Evolutionary conservation across 2,888 invertebrate species (phyloP).

Genomic region (Caenorhabditis zanzibari): DNA sequence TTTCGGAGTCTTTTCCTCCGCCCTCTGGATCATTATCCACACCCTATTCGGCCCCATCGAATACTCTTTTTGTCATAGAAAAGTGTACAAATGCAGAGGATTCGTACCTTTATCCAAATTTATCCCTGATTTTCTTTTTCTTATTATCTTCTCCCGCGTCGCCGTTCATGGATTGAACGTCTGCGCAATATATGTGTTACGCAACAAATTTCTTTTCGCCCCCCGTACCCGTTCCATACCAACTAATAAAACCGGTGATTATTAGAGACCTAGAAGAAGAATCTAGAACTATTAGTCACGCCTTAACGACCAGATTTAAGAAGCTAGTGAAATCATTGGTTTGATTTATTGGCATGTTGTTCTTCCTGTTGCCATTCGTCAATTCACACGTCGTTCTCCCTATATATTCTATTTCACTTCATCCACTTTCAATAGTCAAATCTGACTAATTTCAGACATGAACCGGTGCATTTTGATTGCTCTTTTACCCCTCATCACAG

Average conservation of each 20-base stretch:
- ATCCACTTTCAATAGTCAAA: conserved; percentile 4
- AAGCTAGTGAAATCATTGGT: conserved; percentile 26
- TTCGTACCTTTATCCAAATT: conserved; percentile 32
- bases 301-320: conserved; percentile 42
- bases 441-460: conserved; percentile 39
- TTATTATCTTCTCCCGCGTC: conserved; percentile 6
- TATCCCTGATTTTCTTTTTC: conserved; percentile 29
- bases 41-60: conserved; percentile 17
- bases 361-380: conserved; percentile 8
- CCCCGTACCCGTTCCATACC: conserved; percentile 43
- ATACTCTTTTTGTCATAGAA: conserved; percentile 52
- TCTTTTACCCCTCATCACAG: conserved; percentile 40
- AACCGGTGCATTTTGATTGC: conserved; percentile 57
- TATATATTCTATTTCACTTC: conserved; percentile 15
- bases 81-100: conserved; percentile 58
- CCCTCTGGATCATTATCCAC: conserved; percentile 31
- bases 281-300: conserved; percentile 54
- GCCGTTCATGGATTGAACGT: conserved; percentile 13
- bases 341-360: conserved; percentile 47
- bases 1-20: conserved; percentile 10
- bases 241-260: conserved; percentile 39
- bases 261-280: conserved; percentile 18
- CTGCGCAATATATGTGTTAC: conserved; percentile 44
- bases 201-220: conserved; percentile 29
- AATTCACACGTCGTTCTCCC: conserved; percentile 20